Evolutionary conservation across 1,140 invertebrate species (phyloP).

Genomic region (Drosophila rhopaloa): DNA sequence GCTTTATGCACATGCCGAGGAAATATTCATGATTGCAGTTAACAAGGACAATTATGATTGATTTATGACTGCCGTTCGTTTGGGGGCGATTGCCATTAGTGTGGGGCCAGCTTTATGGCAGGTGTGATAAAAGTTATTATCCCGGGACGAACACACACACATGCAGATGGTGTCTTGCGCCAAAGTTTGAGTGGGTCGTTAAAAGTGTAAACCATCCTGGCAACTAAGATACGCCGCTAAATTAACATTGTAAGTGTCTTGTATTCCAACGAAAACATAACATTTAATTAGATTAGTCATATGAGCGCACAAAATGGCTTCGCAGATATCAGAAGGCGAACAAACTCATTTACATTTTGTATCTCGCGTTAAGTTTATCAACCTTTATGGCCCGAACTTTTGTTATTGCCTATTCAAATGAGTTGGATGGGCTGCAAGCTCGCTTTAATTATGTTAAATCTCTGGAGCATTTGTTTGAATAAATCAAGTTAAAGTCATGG

Average conservation of each 20-base stretch:
- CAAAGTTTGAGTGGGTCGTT: slow-evolving; percentile 69
- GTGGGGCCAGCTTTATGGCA: slow-evolving; percentile 55
- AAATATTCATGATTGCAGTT: slow-evolving; percentile 82
- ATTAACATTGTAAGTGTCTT: slow-evolving; percentile 61
- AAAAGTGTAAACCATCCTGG: slow-evolving; percentile 47
- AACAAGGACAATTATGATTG: slow-evolving; percentile 82
- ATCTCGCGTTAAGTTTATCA: slow-evolving; percentile 55
- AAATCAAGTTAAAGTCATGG: slow-evolving; percentile 6
- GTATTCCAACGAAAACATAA: slow-evolving; percentile 56
- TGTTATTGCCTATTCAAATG: slow-evolving; percentile 69
- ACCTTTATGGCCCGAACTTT: slow-evolving; percentile 68
- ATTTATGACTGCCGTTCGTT: slow-evolving; percentile 58
- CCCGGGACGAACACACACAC: slow-evolving; percentile 8
- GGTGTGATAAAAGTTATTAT: slow-evolving; percentile 69
- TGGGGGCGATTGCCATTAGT: slow-evolving; percentile 31
- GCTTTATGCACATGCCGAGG: slow-evolving; percentile 70
- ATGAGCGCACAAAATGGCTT: slow-evolving; percentile 30
- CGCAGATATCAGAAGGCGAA: slow-evolving; percentile 34
- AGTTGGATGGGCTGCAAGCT: background rate
- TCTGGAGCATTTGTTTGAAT: slow-evolving; percentile 3
- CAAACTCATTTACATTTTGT: slow-evolving; percentile 65
- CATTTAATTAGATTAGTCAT: slow-evolving; percentile 77
- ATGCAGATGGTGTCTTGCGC: slow-evolving; percentile 11
- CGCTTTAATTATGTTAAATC: slow-evolving; percentile 11
- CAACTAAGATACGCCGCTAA: slow-evolving; percentile 41